Base-by-base conservation (phyloP, 2,888 invertebrate genomes). In the Andrena minutula region DNA sequence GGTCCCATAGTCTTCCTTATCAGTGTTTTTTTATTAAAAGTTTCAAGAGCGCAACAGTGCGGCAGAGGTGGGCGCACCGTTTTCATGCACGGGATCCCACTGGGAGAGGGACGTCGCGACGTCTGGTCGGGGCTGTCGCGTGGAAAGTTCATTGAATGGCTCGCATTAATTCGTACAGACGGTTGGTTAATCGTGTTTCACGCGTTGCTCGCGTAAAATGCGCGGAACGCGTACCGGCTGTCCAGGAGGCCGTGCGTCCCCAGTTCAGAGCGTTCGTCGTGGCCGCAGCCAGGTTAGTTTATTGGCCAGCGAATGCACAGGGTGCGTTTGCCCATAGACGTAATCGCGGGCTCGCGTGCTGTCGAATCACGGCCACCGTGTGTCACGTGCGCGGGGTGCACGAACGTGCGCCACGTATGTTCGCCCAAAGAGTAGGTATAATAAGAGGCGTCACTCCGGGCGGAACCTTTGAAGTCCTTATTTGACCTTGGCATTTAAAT, bases 331-430 rank as follows among this genome's bases (percentile, higher is more conserved):
- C 69, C 66, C 64, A 65, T 73, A 41, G 30, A 60, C 47, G 65
- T 74, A 74, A 81, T 81, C 63, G 71, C 61, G 32, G 16, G 12
- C 63, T 79, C 75, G 75, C 79, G 75, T 71, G 80, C 80, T 79
- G 84, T 82, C 77, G 75, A 84, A 82, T 87, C 68, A 77, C 61
- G 79, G 81, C 26, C 61, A 56, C 64, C 63, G 66, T 68, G 75
- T 79, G 84, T 86, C 74, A 74, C 64, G 70, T 82, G 79, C 63
- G 53, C 65, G 28, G 61, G 58, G 53, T 58, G 66, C 53, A 79
- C 32, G 82, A 49, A 77, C 72, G 69, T 76, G 78, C 26, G 51
- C 53, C 74, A 70, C 70, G 68, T 79, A 71, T 72, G 75, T 73
- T 41, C 74, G n/a, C n/a, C n/a, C n/a, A n/a, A n/a, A n/a, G n/a